phyloP scores from a whole-genome alignment of 2,797 vertebrate species.

The Poecilia gillii region DNA sequence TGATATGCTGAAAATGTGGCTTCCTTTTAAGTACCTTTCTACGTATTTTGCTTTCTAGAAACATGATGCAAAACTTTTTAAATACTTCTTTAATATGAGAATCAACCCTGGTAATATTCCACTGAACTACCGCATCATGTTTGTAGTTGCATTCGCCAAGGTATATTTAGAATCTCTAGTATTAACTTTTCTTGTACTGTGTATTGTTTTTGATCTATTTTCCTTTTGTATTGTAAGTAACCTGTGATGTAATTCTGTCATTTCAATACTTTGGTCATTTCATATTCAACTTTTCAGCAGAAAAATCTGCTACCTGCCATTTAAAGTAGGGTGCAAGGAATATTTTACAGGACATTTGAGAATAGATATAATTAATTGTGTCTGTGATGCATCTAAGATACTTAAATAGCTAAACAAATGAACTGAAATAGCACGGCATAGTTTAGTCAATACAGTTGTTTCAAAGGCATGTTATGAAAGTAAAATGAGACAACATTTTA shows the following conservation, averaged over 20 bases:
- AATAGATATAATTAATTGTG: not conserved
- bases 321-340: not conserved
- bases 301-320: not conserved
- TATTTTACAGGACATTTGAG: not conserved
- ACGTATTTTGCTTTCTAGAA: constrained; percentile 1
- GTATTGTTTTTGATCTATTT: not conserved
- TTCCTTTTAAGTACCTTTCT: not conserved
- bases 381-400: not conserved
- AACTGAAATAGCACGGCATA: not conserved
- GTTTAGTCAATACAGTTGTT: not conserved
- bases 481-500: not conserved
- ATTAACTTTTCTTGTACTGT: not conserved
- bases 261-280: not conserved
- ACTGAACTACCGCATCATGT: not conserved
- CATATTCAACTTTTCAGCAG: not conserved
- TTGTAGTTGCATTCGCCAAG: not conserved
- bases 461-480: not conserved
- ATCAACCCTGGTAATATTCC: constrained; percentile 3
- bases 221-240: not conserved
- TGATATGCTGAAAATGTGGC: not conserved
- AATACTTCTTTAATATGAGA: constrained; percentile 16
- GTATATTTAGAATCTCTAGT: not conserved
- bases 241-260: not conserved
- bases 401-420: not conserved
- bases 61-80: constrained; percentile 2